phyloP scores from a whole-genome alignment of 2,797 vertebrate genomes.

The Clarias laeviceps region DNA sequence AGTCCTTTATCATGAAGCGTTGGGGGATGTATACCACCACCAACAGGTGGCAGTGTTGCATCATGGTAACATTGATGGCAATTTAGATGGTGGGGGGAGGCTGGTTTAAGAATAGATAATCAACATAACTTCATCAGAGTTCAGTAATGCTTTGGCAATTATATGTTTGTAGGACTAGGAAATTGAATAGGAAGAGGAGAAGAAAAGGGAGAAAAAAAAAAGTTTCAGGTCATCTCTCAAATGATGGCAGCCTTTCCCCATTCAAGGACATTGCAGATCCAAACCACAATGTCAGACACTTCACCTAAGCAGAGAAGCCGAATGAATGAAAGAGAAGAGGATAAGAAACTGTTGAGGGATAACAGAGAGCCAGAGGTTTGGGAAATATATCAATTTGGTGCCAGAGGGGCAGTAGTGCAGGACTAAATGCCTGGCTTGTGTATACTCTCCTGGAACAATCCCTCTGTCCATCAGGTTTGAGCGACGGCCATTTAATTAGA shows the following conservation, averaged over 20 bases:
- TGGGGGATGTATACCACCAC: neutral
- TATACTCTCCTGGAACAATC: conserved; percentile 51
- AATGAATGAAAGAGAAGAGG: neutral
- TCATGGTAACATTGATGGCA: conserved; percentile 1
- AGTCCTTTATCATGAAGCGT: conserved; percentile 32
- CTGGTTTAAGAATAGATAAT: neutral
- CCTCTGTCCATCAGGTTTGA: conserved; percentile 55
- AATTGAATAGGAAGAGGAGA: neutral
- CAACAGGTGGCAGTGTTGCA: conserved; percentile 52
- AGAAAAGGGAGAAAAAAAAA: too few relatives aligned
- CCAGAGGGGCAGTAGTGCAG: conserved; percentile 39
- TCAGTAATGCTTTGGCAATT: neutral
- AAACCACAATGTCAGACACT: conserved; percentile 14
- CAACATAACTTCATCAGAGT: neutral
- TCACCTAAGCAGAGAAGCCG: neutral
- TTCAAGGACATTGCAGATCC: neutral
- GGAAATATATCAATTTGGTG: conserved; percentile 30
- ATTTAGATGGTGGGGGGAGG: neutral
- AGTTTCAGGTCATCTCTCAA: conserved; percentile 10
- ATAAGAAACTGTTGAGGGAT: conserved; percentile 12
- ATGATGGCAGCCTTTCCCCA: conserved; percentile 37
- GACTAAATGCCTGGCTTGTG: conserved; percentile 37
- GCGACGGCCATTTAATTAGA: conserved; percentile 66
- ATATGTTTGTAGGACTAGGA: neutral
- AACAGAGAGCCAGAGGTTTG: conserved; percentile 48